A percentile compares a stretch with the other conserved stretches of the same genome.
phyloP scores from a whole-genome alignment of 2,888 invertebrate species.

The Monoplex corrugatus region DNA sequence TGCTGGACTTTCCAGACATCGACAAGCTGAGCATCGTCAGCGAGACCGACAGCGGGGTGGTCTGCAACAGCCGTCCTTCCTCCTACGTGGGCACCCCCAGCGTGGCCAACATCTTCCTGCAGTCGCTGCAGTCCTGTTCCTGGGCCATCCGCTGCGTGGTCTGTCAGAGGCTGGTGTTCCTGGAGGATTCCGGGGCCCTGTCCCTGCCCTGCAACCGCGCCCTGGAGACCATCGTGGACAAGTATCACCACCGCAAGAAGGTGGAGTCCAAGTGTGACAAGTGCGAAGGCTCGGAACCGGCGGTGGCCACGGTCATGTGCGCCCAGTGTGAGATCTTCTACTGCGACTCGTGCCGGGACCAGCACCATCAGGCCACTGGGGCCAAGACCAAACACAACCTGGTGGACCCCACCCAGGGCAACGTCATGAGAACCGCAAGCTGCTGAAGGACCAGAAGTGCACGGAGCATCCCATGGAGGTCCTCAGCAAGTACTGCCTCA shows the following conservation, averaged over 20 bases:
- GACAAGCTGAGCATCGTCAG: constrained; percentile 86
- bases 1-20: constrained; percentile 76
- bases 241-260: constrained; percentile 86
- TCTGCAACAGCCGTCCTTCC: constrained; percentile 85
- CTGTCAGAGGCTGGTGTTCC: constrained; percentile 94
- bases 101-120: constrained; percentile 75
- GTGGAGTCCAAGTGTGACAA: constrained; percentile 77
- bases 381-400: constrained; percentile 96
- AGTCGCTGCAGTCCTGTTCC: constrained; percentile 70
- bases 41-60: constrained; percentile 98
- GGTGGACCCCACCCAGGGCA: constrained; percentile 87
- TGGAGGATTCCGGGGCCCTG: constrained; percentile 96
- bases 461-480: constrained; percentile 92
- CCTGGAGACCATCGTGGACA: constrained; percentile 96
- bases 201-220: constrained; percentile 94
- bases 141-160: constrained; percentile 85
- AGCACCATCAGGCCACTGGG: constrained; percentile 96
- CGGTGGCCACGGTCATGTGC: constrained; percentile 91
- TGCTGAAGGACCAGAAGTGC: constrained; percentile 86
- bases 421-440: constrained; percentile 78
- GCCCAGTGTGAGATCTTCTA: constrained; percentile 95
- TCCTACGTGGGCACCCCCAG: constrained; percentile 89
- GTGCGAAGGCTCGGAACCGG: constrained; percentile 67
- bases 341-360: constrained; percentile 94
- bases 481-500: constrained; percentile 93